Evolutionary conservation across 2,797 vertebrate species (phyloP).

Genomic region (Poeciliopsis turneri): DNA sequence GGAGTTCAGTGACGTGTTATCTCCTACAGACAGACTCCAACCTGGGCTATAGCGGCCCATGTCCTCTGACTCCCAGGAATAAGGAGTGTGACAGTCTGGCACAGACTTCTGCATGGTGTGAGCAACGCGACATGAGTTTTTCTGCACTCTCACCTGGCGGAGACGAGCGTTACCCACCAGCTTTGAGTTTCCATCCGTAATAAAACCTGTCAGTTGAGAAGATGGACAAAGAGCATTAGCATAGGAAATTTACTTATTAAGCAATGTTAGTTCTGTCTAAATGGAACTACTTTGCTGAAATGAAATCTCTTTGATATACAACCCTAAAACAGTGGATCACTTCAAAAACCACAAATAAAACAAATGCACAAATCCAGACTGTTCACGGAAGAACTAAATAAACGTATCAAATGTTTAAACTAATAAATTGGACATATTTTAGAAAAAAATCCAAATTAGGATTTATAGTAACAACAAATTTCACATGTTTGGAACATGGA

Average conservation of each 20-base stretch:
- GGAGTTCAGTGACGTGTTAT: constrained; percentile 63
- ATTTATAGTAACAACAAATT: background rate
- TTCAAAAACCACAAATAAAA: too few relatives aligned
- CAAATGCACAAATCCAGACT: background rate
- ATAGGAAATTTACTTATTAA: background rate
- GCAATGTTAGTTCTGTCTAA: background rate
- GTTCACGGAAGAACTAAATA: background rate
- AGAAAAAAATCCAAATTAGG: background rate
- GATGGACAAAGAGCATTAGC: background rate
- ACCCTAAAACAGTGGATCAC: background rate
- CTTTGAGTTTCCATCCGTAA: constrained; percentile 96
- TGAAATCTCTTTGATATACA: background rate
- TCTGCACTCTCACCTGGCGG: constrained; percentile 89
- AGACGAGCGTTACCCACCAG: constrained; percentile 90
- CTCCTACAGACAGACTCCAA: constrained; percentile 78
- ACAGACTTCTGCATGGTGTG: constrained; percentile 70
- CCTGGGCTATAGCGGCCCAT: constrained; percentile 81
- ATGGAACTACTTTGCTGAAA: background rate
- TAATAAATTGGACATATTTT: background rate
- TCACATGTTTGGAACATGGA: background rate
- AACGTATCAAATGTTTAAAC: background rate
- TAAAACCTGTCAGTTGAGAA: constrained; percentile 83
- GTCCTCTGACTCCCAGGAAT: constrained; percentile 90
- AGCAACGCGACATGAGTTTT: constrained; percentile 80
- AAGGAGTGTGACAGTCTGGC: constrained; percentile 81